Percentiles rank a stretch among this genome's conserved stretches.
Conservation (phyloP, 2,888 invertebrate species). For the Cryptus armator region DNA sequence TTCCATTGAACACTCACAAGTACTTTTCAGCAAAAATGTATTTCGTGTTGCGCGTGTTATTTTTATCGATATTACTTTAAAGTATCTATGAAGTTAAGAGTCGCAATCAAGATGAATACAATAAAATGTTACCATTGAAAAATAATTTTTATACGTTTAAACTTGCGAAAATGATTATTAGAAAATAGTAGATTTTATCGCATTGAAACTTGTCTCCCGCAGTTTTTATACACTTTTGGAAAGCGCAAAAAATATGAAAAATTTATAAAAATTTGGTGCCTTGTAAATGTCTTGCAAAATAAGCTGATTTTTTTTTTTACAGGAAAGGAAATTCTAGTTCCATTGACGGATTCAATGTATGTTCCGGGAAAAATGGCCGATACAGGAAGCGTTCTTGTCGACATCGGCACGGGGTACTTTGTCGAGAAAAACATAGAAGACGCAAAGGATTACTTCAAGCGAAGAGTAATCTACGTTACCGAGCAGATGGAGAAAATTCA, state of each 20-base stretch:
- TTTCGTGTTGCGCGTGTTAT: background rate
- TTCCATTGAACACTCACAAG: background rate
- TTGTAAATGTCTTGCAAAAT: no score
- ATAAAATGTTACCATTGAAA: no score
- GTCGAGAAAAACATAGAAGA: conserved; percentile 94
- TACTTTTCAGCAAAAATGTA: background rate
- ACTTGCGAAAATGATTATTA: no score
- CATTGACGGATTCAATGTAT: conserved; percentile 98
- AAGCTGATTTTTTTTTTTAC: conserved; percentile 43
- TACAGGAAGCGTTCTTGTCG: conserved; percentile 95
- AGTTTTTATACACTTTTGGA: no score
- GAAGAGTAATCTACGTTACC: conserved; percentile 95
- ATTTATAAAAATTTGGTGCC: no score
- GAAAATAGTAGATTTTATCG: no score
- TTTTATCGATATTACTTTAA: no score
- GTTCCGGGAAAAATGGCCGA: conserved; percentile 96
- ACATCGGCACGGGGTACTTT: conserved; percentile 99
- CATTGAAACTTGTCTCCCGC: no score
- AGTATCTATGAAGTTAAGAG: no score
- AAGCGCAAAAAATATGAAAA: no score
- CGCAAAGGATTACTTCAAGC: conserved; percentile 96
- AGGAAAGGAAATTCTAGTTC: conserved; percentile 94
- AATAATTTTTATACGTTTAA: no score
- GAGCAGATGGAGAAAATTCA: conserved; percentile 98
- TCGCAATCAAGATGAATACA: no score